Conservation (phyloP, 2,113 vertebrate genomes). For the Crypturellus undulatus region DNA sequence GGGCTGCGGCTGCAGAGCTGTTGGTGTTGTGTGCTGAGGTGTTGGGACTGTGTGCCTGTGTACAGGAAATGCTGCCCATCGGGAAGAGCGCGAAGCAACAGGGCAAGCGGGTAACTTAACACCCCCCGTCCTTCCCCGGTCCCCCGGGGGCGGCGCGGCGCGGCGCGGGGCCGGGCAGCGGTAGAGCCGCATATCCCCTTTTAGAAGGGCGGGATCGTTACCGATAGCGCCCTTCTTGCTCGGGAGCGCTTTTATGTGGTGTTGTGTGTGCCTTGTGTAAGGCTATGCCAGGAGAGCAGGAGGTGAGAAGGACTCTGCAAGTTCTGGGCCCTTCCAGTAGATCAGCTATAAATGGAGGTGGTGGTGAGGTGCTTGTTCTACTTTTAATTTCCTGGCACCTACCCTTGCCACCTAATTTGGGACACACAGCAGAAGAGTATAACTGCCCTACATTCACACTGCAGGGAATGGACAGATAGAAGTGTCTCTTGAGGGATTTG, state of each 20-base stretch:
- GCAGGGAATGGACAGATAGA: neutral
- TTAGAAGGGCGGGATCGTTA: neutral
- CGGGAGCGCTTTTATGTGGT: neutral
- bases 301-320: neutral
- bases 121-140: neutral
- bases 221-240: neutral
- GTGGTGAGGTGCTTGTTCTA: neutral
- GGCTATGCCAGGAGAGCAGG: neutral
- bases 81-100: neutral
- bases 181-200: fast-evolving
- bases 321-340: neutral
- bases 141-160: neutral
- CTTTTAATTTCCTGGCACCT: neutral
- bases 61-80: constrained; percentile 32
- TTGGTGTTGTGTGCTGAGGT: fast-evolving
- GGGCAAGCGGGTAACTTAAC: constrained; percentile 57
- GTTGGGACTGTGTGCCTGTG: fast-evolving
- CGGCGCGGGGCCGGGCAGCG: neutral
- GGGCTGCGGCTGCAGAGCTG: fast-evolving
- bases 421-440: no score
- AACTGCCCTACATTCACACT: no score
- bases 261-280: fast-evolving
- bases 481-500: neutral
- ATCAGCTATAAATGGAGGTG: neutral
- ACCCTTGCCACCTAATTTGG: neutral